These are phyloP conservation scores for Enteromius anoplus DNA, from an alignment of 2,797 vertebrate genomes.

Conservation along the genomic window DNA sequence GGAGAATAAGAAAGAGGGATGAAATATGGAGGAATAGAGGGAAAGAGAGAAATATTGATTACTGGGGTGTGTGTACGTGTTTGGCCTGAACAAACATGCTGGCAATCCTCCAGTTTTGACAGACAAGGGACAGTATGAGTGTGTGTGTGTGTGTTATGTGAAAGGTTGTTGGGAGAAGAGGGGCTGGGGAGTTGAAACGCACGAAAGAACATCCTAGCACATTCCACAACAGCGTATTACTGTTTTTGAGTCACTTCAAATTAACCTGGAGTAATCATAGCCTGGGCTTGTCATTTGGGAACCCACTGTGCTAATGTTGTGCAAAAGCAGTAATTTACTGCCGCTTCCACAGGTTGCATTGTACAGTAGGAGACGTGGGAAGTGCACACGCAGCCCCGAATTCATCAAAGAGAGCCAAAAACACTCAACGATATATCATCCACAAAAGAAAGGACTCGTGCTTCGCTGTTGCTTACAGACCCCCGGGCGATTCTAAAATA, in stretches of 20 bases:
- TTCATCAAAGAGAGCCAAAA: conserved; percentile 34
- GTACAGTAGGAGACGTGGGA: conserved; percentile 34
- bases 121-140: conserved; percentile 60
- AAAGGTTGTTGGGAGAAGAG: neutral
- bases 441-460: conserved; percentile 1
- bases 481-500: conserved; percentile 31
- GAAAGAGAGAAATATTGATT: conserved; percentile 76
- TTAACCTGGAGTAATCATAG: conserved; percentile 45
- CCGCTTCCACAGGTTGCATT: conserved; percentile 28
- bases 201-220: neutral
- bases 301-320: conserved; percentile 46
- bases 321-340: conserved; percentile 43
- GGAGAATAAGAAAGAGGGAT: conserved; percentile 50
- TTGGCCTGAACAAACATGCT: conserved; percentile 75
- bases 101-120: conserved; percentile 67
- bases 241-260: conserved; percentile 44
- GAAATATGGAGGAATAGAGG: conserved; percentile 71
- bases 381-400: conserved; percentile 31
- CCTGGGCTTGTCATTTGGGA: conserved; percentile 34
- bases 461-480: conserved; percentile 15
- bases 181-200: neutral
- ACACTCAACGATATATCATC: conserved; percentile 17
- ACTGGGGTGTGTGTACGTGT: conserved; percentile 74
- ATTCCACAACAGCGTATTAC: conserved; percentile 31
- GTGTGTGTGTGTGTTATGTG: conserved; percentile 28